These are phyloP conservation scores for Symphodus melops DNA, from an alignment of 2,113 vertebrate genomes.

Conservation along the genomic window DNA sequence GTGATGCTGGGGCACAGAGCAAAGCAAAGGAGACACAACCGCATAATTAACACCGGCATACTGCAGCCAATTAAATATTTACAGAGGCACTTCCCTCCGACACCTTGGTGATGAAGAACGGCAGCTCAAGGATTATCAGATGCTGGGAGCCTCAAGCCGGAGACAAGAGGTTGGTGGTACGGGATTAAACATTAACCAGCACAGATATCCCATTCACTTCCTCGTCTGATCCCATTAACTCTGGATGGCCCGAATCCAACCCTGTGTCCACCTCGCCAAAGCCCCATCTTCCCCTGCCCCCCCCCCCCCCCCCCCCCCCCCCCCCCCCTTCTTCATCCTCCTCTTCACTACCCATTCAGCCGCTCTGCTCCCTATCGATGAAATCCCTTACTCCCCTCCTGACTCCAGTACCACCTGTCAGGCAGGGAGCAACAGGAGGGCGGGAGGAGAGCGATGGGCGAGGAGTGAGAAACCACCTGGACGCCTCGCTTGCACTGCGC, in stretches of 20 bases:
- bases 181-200: constrained; percentile 82
- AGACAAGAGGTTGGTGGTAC: constrained; percentile 62
- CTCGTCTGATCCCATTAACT: constrained; percentile 82
- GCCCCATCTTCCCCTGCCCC: constrained; percentile 17
- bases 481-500: constrained; percentile 54
- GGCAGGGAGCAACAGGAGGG: constrained; percentile 52
- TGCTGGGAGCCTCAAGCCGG: constrained; percentile 65
- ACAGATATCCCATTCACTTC: constrained; percentile 73
- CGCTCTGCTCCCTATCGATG: constrained; percentile 28
- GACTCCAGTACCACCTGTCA: constrained; percentile 63
- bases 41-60: constrained; percentile 80
- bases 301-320: background rate
- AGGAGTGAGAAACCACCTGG: constrained; percentile 68
- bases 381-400: constrained; percentile 29
- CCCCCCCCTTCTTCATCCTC: background rate
- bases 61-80: constrained; percentile 87
- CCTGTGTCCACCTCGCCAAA: constrained; percentile 46
- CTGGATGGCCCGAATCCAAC: constrained; percentile 59
- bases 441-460: constrained; percentile 63
- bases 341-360: constrained; percentile 19
- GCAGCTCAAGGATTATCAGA: constrained; percentile 79
- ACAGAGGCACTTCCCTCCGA: constrained; percentile 78
- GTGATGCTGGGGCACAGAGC: constrained; percentile 17
- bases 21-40: constrained; percentile 63
- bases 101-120: constrained; percentile 79